These are phyloP conservation scores for Patella depressa DNA, from an alignment of 2,888 invertebrate species.

Conservation along the genomic window DNA sequence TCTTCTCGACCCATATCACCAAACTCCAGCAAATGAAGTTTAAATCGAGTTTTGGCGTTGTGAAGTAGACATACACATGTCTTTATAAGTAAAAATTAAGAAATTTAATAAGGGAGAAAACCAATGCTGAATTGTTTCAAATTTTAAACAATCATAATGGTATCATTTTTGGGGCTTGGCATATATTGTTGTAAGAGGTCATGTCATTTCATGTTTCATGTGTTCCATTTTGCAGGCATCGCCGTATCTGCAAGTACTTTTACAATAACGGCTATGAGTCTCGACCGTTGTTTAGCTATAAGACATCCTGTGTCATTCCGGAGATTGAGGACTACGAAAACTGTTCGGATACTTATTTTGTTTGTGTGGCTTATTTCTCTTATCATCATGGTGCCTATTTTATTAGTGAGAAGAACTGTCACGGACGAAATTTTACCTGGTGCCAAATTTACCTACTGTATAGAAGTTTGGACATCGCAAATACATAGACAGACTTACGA, in stretches of 20 bases:
- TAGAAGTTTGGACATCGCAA: conserved; percentile 77
- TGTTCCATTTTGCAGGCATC: conserved; percentile 45
- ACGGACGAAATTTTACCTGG: conserved; percentile 41
- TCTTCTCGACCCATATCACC: too few species aligned
- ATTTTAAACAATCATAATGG: conserved; percentile 11
- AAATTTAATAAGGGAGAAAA: too few species aligned
- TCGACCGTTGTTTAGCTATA: conserved; percentile 81
- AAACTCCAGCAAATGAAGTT: too few species aligned
- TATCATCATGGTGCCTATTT: conserved; percentile 79
- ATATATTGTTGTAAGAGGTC: background rate
- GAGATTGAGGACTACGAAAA: conserved; percentile 80
- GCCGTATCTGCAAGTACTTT: conserved; percentile 85
- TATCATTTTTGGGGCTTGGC: background rate
- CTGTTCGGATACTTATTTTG: conserved; percentile 77
- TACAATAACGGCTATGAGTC: conserved; percentile 85
- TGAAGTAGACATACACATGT: too few species aligned
- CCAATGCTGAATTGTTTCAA: too few species aligned
- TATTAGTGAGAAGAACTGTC: conserved; percentile 72
- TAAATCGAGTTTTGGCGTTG: too few species aligned
- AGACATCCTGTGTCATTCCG: conserved; percentile 82
- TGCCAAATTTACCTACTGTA: conserved; percentile 71
- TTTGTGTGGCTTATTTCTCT: conserved; percentile 79
- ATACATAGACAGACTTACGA: conserved; percentile 76
- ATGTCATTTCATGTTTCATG: background rate
- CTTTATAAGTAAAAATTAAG: too few species aligned